Evolutionary conservation across 2,113 vertebrate species (phyloP).

Genomic region (Pseudopipra pipra): DNA sequence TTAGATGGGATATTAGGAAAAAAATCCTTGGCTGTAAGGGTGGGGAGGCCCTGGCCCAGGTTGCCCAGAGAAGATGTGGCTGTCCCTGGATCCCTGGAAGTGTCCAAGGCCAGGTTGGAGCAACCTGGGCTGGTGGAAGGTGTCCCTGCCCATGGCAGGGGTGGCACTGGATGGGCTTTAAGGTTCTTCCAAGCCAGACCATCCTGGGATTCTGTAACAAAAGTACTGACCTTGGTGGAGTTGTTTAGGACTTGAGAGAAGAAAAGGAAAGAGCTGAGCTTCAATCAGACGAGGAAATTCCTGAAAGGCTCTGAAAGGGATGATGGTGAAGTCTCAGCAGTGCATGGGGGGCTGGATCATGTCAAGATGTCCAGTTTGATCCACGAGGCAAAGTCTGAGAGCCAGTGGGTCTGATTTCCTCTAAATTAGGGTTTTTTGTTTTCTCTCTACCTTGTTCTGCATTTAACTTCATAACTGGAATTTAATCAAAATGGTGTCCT

Average conservation of each 20-base stretch:
- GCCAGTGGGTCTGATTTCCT: neutral
- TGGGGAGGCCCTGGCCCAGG: neutral
- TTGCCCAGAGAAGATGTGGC: neutral
- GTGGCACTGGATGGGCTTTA: neutral
- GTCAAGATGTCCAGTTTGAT: neutral
- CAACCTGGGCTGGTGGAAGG: fast-evolving
- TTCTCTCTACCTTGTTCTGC: neutral
- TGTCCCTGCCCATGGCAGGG: neutral
- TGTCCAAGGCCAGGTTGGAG: neutral
- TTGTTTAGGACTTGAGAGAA: neutral
- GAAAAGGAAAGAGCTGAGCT: neutral
- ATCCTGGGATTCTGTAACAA: neutral
- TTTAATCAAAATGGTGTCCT: neutral
- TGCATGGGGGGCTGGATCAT: neutral
- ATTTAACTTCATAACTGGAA: fast-evolving
- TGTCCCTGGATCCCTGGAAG: neutral
- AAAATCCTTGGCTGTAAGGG: neutral
- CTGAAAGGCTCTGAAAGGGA: neutral
- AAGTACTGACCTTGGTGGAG: neutral
- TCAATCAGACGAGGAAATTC: neutral
- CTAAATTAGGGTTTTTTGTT: neutral
- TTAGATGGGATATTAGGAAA: neutral
- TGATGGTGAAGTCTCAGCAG: neutral
- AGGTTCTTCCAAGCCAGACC: neutral
- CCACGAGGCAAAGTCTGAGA: neutral